Base-by-base conservation (phyloP, 2,888 invertebrate species). In the Periphyllus acericola region DNA sequence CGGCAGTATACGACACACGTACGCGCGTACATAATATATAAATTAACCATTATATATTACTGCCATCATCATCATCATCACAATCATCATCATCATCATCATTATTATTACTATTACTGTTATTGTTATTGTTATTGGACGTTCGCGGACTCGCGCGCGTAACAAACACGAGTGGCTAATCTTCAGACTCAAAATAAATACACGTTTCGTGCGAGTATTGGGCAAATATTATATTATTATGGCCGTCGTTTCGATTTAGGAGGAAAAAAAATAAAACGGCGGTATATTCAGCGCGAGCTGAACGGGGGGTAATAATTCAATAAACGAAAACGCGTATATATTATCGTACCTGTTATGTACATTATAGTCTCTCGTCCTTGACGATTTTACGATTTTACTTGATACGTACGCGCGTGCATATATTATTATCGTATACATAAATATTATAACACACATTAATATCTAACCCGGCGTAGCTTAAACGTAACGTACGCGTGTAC, bases 361-460 rank as follows among this genome's bases (percentile, higher is more conserved):
- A 17, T 21, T 60, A 21, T 21, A 25, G 60, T 60, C 5, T 21
- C 60, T 80, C 34, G 79, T 80, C 79, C 79, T 80, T 80, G 79
- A 8, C 36, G 36, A 66, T 66, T 80, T 80, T 80, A 80, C 79
- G 79, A 80, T 80, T 80, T 60, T 36, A 14, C 46, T 46, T 14
- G 46, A 46, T n/a, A 60, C 52, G 46, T 32, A 32, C 81, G 29
- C 29, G 55, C 34, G 36, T 9, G 36, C 36, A 55, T 55, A 21
- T 60, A 21, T 60, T 60, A 21, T 60, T 3, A 17, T 17, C 4
- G 9, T 3, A 21, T 60, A 60, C 25, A 4, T 25, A 60, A 25
- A 25, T 60, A 60, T 60, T 25, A 60, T 60, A 21, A 36, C 6
- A 36, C 36, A 46, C 14, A 11, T 46, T 1, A 46, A 46, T 46